These are phyloP conservation scores for Eira barbara DNA, from an alignment of 2,113 vertebrate species.

Conservation along the genomic window DNA sequence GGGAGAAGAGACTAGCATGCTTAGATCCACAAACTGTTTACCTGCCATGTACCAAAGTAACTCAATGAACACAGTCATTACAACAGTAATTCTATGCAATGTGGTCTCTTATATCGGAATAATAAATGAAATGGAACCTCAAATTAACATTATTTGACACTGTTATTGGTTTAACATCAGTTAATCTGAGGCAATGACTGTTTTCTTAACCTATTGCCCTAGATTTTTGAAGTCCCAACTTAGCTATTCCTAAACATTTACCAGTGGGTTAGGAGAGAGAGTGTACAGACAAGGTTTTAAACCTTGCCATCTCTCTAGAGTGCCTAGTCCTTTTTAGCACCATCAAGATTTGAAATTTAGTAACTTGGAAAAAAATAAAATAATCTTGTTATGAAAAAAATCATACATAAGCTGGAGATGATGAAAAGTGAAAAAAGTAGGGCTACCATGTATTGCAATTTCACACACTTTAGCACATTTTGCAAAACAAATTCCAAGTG, in stretches of 20 bases:
- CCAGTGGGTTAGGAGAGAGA: neutral
- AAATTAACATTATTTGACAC: conserved; percentile 53
- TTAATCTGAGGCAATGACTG: conserved; percentile 61
- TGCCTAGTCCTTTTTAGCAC: conserved; percentile 17
- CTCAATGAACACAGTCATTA: conserved; percentile 28
- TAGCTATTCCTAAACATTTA: conserved; percentile 21
- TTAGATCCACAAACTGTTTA: conserved; percentile 26
- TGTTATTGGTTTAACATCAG: conserved; percentile 54
- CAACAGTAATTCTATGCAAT: conserved; percentile 31
- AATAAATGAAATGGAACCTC: conserved; percentile 49
- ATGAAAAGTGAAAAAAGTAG: conserved; percentile 45
- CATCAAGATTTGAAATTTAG: conserved; percentile 48
- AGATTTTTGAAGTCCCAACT: conserved; percentile 50
- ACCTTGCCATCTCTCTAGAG: neutral
- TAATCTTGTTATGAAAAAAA: conserved; percentile 50
- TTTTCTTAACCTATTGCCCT: conserved; percentile 66
- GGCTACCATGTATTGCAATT: conserved; percentile 45
- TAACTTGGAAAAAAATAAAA: conserved; percentile 16
- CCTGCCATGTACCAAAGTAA: neutral
- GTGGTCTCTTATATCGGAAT: conserved; percentile 43
- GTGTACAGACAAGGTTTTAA: neutral
- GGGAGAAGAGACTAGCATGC: neutral
- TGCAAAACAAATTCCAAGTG: conserved; percentile 70
- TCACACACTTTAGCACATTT: conserved; percentile 73
- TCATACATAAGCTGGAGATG: conserved; percentile 25